Evolutionary conservation across 2,888 invertebrate genomes (phyloP).

Genomic region (Orthonychiurus folsomi): DNA sequence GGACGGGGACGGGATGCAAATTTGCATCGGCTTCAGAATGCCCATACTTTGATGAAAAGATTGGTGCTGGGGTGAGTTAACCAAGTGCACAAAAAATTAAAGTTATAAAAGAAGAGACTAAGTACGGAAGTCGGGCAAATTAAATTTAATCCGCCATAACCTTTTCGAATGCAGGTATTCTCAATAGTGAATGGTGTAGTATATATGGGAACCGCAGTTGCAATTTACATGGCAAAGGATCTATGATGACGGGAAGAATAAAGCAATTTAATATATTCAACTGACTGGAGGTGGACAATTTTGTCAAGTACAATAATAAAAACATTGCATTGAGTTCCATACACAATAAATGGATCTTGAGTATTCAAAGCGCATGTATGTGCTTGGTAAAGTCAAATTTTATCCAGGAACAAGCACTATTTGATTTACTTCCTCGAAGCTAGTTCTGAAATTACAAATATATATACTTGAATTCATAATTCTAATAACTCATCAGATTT

Average conservation of each 20-base stretch:
- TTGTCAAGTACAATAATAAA: neutral
- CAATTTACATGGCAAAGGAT: neutral
- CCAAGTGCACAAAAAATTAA: no score
- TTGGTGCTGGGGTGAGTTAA: slow-evolving; percentile 6
- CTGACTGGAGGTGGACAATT: neutral
- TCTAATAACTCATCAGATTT: no score
- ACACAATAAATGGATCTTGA: no score
- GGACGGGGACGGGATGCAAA: neutral
- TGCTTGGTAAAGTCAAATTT: no score
- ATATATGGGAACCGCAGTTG: neutral
- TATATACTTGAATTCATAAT: no score
- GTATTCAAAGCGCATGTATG: no score
- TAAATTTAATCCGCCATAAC: neutral
- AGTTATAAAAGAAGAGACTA: no score
- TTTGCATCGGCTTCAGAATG: slow-evolving; percentile 13
- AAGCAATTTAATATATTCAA: neutral
- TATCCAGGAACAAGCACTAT: no score
- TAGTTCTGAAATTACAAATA: no score
- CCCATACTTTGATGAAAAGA: neutral
- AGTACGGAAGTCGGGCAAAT: neutral
- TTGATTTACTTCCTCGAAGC: no score
- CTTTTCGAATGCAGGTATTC: neutral
- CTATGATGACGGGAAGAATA: neutral
- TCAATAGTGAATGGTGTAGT: neutral
- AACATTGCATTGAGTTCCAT: no score